phyloP scores from a whole-genome alignment of 1,140 invertebrate species.

The Trialeurodes vaporariorum region DNA sequence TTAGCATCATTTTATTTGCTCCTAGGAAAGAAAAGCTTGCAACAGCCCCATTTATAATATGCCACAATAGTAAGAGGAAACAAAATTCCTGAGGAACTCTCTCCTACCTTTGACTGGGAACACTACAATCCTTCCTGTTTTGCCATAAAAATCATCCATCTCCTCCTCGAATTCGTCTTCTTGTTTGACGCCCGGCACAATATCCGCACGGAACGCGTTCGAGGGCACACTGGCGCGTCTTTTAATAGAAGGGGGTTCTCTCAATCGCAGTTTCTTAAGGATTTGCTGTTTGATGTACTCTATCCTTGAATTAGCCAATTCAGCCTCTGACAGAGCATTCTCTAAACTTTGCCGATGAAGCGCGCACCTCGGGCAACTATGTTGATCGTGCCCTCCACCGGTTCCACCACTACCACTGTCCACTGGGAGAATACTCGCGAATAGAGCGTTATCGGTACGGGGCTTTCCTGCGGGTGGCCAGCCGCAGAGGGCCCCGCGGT shows the following conservation, averaged over 20 bases:
- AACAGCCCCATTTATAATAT: no score
- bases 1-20: no score
- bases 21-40: no score
- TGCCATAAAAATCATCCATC: conserved; percentile 59
- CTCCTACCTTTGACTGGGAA: conserved; percentile 38
- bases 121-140: conserved; percentile 64
- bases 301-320: conserved; percentile 35
- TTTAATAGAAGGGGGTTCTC: conserved; percentile 51
- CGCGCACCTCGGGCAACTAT: not conserved
- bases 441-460: no score
- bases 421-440: no score
- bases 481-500: no score
- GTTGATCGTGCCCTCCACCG: not conserved
- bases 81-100: not conserved
- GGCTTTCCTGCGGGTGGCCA: no score
- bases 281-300: conserved; percentile 74
- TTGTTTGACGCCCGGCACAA: conserved; percentile 34
- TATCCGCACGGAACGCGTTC: conserved; percentile 35
- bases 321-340: not conserved
- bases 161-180: conserved; percentile 28
- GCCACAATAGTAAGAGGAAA: not conserved
- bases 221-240: conserved; percentile 43
- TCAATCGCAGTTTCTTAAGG: conserved; percentile 58
- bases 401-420: not conserved
- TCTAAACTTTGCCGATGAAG: not conserved